Evolutionary conservation across 2,113 vertebrate species (phyloP).

Genomic region (Melierax canorus): DNA sequence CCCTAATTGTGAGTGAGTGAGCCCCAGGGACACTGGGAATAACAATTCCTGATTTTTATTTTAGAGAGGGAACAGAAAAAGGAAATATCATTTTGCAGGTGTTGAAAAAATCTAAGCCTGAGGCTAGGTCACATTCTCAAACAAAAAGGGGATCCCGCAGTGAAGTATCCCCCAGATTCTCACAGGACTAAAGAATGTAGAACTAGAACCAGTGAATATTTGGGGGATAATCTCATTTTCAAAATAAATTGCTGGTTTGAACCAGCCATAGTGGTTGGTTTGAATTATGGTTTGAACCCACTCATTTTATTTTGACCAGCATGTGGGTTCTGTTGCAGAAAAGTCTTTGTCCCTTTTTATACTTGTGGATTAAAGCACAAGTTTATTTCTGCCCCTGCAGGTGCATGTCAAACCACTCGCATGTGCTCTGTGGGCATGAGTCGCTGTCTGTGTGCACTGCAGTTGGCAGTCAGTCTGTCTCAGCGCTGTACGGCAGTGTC

Average conservation of each 20-base stretch:
- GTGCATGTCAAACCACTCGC: background rate
- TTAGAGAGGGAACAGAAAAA: background rate
- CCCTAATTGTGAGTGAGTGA: background rate
- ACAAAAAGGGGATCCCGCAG: background rate
- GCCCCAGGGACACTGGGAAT: background rate
- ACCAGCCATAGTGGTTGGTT: fast-evolving
- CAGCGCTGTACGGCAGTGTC: background rate
- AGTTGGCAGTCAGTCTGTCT: background rate
- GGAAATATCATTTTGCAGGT: background rate
- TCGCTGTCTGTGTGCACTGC: fast-evolving
- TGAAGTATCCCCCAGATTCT: background rate
- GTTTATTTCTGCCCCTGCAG: background rate
- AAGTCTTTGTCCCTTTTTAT: background rate
- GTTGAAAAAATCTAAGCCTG: background rate
- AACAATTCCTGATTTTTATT: background rate
- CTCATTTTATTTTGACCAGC: background rate
- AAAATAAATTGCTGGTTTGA: background rate
- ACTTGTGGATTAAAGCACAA: background rate
- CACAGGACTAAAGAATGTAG: background rate
- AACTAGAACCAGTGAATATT: background rate
- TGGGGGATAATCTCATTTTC: background rate
- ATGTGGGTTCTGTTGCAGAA: background rate
- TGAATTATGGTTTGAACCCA: background rate
- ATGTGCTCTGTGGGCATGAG: background rate
- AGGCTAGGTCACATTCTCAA: background rate